Base-by-base conservation (phyloP, 2,888 invertebrate species). In the Scrobipalpa costella region DNA sequence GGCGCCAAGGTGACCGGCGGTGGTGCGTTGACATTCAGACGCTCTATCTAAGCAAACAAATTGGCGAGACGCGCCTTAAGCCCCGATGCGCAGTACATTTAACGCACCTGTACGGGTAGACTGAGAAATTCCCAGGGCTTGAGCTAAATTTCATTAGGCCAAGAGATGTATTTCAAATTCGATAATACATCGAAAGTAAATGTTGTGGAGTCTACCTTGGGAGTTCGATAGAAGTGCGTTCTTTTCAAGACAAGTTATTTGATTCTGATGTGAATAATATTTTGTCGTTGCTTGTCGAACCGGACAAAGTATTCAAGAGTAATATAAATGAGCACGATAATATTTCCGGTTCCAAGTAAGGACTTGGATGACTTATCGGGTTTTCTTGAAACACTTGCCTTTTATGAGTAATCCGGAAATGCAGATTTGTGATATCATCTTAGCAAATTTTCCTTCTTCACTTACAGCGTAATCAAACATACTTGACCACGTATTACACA, bases 1-100 rank as follows among this genome's bases (percentile, higher is more conserved):
- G 36, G 36, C 61, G 57, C 52, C 63, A 66, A 66, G 65, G 65
- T 65, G 65, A 65, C 63, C 65, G 62, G 50, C 27, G 55, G 6
- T 33, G 60, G 65, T 63, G 49, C 61, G 65, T 61, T 65, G 65
- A 63, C 63, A 65, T 65, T 63, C 65, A 65, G 64, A 62, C 64
- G 61, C 57, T 50, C 40, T 57, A 59, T 62, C 62, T 64, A 50
- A 59, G 64, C 52, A 59, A 58, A 62, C 58, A 57, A 64, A 64
- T 61, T 64, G 59, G 49, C 17, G 64, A 61, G 61, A 49, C 61
- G 60, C 60, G 44, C 47, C 58, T 44, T 19, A n/a, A 13, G n/a
- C 7, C 19, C 52, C 21, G 11, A 21, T 8, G 52, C 15, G 52
- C 38, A 40, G 40, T n/a, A 40, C 40, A 11, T 40, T 40, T 40